phyloP scores from a whole-genome alignment of 2,888 invertebrate genomes.

The Pachycephus smyrnensis region DNA sequence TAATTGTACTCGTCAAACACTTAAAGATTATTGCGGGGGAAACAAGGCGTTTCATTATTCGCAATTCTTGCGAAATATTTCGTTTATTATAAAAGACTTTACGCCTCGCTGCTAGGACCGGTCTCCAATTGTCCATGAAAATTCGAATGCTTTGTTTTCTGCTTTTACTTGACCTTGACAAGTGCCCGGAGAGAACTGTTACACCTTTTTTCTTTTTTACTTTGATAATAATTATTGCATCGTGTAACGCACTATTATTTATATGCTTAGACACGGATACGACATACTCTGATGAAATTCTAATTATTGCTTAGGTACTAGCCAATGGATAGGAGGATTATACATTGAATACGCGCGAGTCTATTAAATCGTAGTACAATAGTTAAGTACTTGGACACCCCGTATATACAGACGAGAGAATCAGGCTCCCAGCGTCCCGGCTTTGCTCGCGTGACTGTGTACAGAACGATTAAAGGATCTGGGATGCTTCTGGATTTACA shows the following conservation, averaged over 20 bases:
- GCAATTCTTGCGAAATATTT: conserved; percentile 11
- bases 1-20: conserved; percentile 22
- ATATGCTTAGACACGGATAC: background rate
- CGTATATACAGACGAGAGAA: background rate
- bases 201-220: no score
- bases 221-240: background rate
- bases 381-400: background rate
- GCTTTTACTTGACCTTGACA: no score
- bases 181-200: no score
- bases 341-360: background rate
- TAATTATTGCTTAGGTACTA: background rate
- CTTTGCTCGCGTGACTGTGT: background rate
- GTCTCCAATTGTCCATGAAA: no score
- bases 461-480: background rate
- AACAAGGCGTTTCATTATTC: conserved; percentile 20
- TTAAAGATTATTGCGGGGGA: conserved; percentile 19
- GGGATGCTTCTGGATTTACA: background rate
- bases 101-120: no score
- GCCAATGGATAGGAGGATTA: background rate
- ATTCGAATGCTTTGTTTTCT: no score
- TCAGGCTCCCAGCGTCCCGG: background rate
- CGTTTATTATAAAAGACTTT: background rate
- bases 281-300: background rate
- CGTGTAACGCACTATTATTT: rapidly evolving
- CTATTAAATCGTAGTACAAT: background rate